Percentiles rank a stretch among this genome's conserved stretches.
These are phyloP conservation scores for Nasua narica DNA, from an alignment of 2,797 vertebrate genomes.

Conservation along the genomic window DNA sequence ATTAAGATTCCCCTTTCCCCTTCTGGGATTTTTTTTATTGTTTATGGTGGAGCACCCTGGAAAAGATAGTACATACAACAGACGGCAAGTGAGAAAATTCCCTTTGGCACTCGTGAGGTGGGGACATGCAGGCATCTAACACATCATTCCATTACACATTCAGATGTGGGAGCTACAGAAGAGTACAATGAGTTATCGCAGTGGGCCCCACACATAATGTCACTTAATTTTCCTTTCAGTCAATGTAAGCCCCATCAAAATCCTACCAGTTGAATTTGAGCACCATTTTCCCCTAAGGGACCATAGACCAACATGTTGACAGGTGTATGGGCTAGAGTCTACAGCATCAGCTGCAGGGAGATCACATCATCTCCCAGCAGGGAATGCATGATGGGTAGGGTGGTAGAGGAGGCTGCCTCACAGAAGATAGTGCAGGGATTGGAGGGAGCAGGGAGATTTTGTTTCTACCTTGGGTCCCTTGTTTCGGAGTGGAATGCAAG, in stretches of 20 bases:
- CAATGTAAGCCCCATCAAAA: background rate
- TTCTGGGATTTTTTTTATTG: background rate
- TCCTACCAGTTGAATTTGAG: background rate
- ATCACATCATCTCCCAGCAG: background rate
- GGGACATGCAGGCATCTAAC: background rate
- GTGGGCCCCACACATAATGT: background rate
- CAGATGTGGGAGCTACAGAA: background rate
- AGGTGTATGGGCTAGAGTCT: background rate
- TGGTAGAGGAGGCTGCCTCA: background rate
- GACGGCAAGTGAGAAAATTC: background rate
- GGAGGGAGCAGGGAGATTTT: background rate
- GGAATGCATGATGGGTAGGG: accelerated
- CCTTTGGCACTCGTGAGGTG: background rate
- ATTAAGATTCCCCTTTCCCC: background rate
- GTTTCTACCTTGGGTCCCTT: background rate
- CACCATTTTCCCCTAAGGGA: background rate
- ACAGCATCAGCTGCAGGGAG: background rate
- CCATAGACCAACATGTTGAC: background rate
- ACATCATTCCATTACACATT: background rate
- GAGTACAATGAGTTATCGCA: background rate
- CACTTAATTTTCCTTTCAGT: background rate
- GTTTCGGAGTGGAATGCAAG: background rate
- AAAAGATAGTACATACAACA: background rate
- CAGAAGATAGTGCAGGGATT: background rate
- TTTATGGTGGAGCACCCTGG: background rate